These are phyloP conservation scores for Drosophila takahashii DNA, from an alignment of 1,140 invertebrate species.

Conservation along the genomic window DNA sequence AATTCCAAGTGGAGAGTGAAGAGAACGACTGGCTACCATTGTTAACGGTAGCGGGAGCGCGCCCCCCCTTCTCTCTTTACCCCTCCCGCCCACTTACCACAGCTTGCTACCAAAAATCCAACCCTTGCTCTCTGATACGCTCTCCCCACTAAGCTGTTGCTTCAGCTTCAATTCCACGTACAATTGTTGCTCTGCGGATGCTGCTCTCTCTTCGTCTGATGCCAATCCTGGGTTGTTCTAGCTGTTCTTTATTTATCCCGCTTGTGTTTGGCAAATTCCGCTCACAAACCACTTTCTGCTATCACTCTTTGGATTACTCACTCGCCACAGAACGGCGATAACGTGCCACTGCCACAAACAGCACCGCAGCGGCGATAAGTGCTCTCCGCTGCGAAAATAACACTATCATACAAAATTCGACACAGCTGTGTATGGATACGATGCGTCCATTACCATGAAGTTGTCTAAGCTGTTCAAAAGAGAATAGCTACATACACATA, in stretches of 20 bases:
- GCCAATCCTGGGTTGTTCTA: conserved; percentile 2
- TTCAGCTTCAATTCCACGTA: conserved; percentile 23
- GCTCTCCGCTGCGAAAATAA: conserved; percentile 20
- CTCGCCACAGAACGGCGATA: conserved; percentile 28
- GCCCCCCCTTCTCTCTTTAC: background rate
- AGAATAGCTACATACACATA: no score
- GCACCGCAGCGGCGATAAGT: conserved; percentile 22
- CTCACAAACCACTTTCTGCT: background rate
- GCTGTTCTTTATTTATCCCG: background rate
- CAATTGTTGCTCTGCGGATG: conserved; percentile 8
- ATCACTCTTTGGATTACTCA: conserved; percentile 35
- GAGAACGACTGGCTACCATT: conserved; percentile 40
- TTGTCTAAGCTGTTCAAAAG: no score
- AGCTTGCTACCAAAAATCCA: conserved; percentile 27
- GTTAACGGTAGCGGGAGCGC: conserved; percentile 41
- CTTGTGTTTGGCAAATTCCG: background rate
- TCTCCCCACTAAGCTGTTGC: conserved; percentile 33
- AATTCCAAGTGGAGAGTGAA: conserved; percentile 4
- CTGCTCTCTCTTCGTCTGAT: background rate
- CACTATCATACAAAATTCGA: background rate
- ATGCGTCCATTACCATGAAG: no score
- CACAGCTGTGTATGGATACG: no score
- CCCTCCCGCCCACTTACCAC: conserved; percentile 1
- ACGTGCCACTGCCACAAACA: conserved; percentile 27
- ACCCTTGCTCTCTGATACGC: conserved; percentile 45